Evolutionary conservation across 2,797 vertebrate genomes (phyloP).

Genomic region (Vespertilio murinus): DNA sequence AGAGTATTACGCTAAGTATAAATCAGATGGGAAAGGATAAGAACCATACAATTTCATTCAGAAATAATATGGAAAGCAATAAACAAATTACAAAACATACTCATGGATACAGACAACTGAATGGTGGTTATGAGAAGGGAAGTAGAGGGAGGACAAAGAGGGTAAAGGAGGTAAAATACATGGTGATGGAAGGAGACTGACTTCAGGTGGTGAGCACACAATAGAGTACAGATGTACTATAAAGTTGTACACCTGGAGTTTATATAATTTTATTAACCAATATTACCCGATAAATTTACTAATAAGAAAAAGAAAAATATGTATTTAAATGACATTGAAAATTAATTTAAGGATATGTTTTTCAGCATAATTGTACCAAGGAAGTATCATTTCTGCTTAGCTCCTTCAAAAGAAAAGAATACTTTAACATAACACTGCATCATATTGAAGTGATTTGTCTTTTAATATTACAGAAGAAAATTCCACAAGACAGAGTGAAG

Average conservation of each 20-base stretch:
- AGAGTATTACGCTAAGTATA: background rate
- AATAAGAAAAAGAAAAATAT: background rate
- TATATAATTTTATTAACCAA: background rate
- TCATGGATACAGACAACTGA: background rate
- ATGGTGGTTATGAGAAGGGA: background rate
- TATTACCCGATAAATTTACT: background rate
- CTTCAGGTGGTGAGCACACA: background rate
- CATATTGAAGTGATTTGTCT: slow-evolving; percentile 52
- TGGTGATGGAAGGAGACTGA: background rate
- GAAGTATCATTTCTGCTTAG: slow-evolving; percentile 56
- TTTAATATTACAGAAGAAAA: slow-evolving; percentile 91
- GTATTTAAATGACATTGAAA: slow-evolving; percentile 16
- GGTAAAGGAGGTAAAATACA: background rate
- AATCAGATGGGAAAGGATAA: background rate
- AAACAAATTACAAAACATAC: background rate
- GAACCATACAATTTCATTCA: background rate
- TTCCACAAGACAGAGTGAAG: slow-evolving; percentile 91
- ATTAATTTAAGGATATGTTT: slow-evolving; percentile 27
- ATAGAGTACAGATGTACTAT: background rate
- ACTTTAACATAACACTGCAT: slow-evolving; percentile 46
- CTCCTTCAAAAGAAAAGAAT: slow-evolving; percentile 16
- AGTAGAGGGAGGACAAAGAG: background rate
- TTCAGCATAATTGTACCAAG: background rate
- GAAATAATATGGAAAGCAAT: background rate
- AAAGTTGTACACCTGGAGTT: background rate